Evolutionary conservation across 2,113 vertebrate genomes (phyloP), one percentile per base, ranked within the genome.

Genomic region (Nyctereutes procyonoides): DNA sequence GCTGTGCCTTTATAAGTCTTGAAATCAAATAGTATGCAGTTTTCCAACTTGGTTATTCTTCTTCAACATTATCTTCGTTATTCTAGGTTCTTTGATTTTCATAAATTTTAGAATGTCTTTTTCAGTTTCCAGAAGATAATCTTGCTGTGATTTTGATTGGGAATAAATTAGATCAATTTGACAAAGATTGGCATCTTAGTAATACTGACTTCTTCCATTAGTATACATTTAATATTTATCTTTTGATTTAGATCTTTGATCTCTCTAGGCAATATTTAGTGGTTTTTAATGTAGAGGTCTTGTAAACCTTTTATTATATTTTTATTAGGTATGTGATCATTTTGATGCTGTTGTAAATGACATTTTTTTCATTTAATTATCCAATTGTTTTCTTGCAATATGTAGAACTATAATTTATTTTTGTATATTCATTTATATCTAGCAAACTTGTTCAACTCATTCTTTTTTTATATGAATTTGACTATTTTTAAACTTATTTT

Each of bases 281-380:
- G 32, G 38, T 35, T 87, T 95, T 81, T 73, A 38, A 8, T 83
- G 3, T 71, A 63, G 22, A 71, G 17, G 35, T 55, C 38, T 89
- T 73, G 19, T 2, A 60, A 16, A 83, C 62, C 2, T 79, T 53
- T 93, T 90, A 32, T 67, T 90, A 16, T 19, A 69, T 77, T 73
- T 95, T 93, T 76, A 87, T 69, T 86, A 56, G 15, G 15, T 8
- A 88, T 62, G 88, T 62, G 20, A 48, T 90, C 0, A 24, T 82
- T 93, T 91, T 93, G 51, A 53, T 91, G 1, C n/a, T 89, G 48
- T 22, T 30, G 3, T 55, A 77, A 69, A 48, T 48, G 24, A 2
- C 73, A 90, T 86, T 83, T 83, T 93, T 74, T 43, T 17, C n/a
- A 51, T 63, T 88, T 82, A 73, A 38, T 65, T 87, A 38, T 91